Conservation (phyloP, 2,113 vertebrate genomes). For the human (Homo sapiens) region GRCh38 chr20:42791001-42791500, state of each 20-base stretch:
- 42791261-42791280: conserved; percentile 95
- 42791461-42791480: conserved; percentile 87
- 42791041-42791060: not conserved
- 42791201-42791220: conserved; percentile 98
- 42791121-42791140: not conserved
- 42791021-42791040: not conserved
- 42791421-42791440: conserved; percentile 96
- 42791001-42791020: not conserved
- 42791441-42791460: conserved; percentile 98
- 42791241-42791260: conserved; percentile 96
- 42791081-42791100: rapidly evolving
- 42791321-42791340: conserved; percentile 92
- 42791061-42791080: not conserved
- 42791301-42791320: conserved; percentile 98
- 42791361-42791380: conserved; percentile 99
- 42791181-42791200: conserved; percentile 90
- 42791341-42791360: conserved; percentile 93
- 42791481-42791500: not conserved
- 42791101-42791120: not conserved
- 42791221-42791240: conserved; percentile 96
- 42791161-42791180: not conserved
- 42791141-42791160: not conserved
- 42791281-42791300: conserved; percentile 95
- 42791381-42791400: conserved; percentile 96
- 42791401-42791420: conserved; percentile 95